A percentile compares a stretch with the other conserved stretches of the same genome.
phyloP scores from a whole-genome alignment of 2,797 vertebrate genomes.

The Adrianichthys oophorus region DNA sequence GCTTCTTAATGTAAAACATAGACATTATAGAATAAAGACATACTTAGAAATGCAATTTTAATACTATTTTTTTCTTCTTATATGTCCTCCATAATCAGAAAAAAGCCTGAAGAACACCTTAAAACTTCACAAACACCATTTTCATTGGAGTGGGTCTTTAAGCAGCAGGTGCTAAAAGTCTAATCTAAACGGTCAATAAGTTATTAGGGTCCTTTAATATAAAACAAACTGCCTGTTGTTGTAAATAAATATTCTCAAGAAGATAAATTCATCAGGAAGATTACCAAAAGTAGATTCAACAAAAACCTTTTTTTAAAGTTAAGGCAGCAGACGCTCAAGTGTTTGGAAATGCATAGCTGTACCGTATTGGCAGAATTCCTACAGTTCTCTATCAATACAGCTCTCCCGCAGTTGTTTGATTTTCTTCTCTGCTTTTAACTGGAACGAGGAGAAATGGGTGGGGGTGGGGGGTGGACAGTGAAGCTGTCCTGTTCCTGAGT shows the following conservation, averaged over 20 bases:
- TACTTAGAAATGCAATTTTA: no score
- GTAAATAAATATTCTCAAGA: slow-evolving; percentile 35
- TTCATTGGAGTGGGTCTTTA: no score
- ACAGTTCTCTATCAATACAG: slow-evolving; percentile 52
- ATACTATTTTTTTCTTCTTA: no score
- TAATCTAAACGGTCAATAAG: slow-evolving; percentile 43
- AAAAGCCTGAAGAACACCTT: no score
- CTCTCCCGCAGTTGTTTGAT: slow-evolving; percentile 63
- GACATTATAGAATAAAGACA: no score
- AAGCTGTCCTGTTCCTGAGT: slow-evolving; percentile 61
- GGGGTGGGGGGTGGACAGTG: slow-evolving; percentile 28
- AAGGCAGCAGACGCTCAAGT: slow-evolving; percentile 66
- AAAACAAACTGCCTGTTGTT: slow-evolving; percentile 25
- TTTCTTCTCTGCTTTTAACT: slow-evolving; percentile 57
- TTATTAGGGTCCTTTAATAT: slow-evolving; percentile 31
- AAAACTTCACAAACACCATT: no score
- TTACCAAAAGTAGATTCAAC: slow-evolving; percentile 62
- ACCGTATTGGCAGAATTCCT: slow-evolving; percentile 44
- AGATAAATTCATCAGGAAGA: slow-evolving; percentile 46
- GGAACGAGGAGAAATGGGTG: slow-evolving; percentile 31
- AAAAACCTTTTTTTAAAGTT: slow-evolving; percentile 67
- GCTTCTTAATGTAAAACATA: no score
- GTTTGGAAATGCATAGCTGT: slow-evolving; percentile 26
- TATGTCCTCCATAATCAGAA: no score
- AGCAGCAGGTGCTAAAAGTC: neutral